Evolutionary conservation across 2,888 invertebrate genomes (phyloP).

Genomic region (Apamea crenata): DNA sequence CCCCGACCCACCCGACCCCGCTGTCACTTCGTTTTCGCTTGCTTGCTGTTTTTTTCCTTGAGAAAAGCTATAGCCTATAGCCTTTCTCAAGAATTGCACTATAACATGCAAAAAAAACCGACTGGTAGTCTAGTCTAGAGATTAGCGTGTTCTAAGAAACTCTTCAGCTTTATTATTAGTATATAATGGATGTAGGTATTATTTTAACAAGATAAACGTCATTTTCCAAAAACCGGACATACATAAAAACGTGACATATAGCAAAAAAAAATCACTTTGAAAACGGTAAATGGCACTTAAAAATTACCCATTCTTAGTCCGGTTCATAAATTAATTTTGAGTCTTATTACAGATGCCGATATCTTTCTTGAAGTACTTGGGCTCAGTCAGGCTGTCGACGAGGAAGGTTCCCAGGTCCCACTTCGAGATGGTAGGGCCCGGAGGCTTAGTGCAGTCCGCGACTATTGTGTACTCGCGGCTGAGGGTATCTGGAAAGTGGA

Average conservation of each 20-base stretch:
- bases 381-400: conserved; percentile 92
- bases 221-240: not conserved
- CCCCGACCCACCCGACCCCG: too few relatives aligned
- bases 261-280: not conserved
- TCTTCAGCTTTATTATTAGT: not conserved
- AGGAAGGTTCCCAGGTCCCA: conserved; percentile 94
- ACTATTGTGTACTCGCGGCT: conserved; percentile 90
- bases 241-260: not conserved
- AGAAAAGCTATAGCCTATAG: too few relatives aligned
- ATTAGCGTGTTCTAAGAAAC: not conserved
- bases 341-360: conserved; percentile 81
- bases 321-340: not conserved
- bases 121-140: not conserved
- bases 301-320: conserved; percentile 24
- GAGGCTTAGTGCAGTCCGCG: conserved; percentile 91
- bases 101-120: too few relatives aligned
- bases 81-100: too few relatives aligned
- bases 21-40: not conserved
- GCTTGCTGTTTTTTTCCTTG: not conserved
- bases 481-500: conserved; percentile 91
- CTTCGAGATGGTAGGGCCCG: conserved; percentile 94
- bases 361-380: conserved; percentile 91
- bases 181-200: not conserved
- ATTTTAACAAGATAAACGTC: not conserved
- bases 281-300: conserved; percentile 25